Conservation (phyloP, 2,888 invertebrate genomes). For the Sepiola atlantica region DNA sequence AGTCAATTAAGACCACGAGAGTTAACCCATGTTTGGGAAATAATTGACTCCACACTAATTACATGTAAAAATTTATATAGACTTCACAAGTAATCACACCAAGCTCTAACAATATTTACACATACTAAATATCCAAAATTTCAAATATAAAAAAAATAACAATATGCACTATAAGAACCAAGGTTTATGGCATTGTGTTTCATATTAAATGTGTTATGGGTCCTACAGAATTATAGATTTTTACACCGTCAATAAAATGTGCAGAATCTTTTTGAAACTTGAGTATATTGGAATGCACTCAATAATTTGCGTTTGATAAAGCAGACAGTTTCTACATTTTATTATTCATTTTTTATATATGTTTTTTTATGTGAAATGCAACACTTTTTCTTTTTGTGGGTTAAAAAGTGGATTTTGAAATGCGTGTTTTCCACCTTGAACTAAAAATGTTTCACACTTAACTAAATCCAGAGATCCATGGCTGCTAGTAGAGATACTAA, state of each 20-base stretch:
- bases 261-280: neutral
- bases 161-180: neutral
- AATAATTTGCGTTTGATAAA: too few species aligned
- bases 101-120: neutral
- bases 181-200: neutral
- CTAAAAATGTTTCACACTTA: slow-evolving; percentile 20
- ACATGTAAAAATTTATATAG: neutral
- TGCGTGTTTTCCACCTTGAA: neutral
- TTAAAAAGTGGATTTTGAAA: neutral
- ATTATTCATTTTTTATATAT: neutral
- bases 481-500: too few species aligned
- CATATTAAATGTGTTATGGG: too few species aligned
- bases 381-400: neutral
- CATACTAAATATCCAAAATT: neutral
- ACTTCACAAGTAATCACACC: neutral
- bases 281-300: neutral
- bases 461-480: neutral
- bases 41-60: too few species aligned
- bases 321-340: neutral
- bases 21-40: too few species aligned
- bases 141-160: neutral
- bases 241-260: neutral
- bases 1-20: too few species aligned
- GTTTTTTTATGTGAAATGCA: too few species aligned
- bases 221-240: neutral